Evolutionary conservation across 2,797 vertebrate genomes (phyloP).

Genomic region (Eleutherodactylus coqui): DNA sequence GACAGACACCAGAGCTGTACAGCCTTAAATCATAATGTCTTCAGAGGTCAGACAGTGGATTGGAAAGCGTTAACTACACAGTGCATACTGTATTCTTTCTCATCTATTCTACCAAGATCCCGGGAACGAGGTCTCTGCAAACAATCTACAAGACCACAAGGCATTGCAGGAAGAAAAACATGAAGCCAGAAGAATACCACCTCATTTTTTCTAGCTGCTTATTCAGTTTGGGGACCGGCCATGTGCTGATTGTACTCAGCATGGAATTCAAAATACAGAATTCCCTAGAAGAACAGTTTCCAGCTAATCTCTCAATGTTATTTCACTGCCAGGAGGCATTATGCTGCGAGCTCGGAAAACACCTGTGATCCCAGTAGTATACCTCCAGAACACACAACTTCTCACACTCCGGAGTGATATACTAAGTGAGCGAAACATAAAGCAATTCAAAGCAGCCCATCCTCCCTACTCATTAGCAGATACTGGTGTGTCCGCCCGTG

Average conservation of each 20-base stretch:
- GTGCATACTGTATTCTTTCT: neutral
- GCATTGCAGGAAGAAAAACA: neutral
- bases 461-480: conserved; percentile 56
- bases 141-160: neutral
- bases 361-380: conserved; percentile 23
- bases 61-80: too few species aligned
- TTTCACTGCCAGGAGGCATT: conserved; percentile 24
- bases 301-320: conserved; percentile 10
- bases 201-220: neutral
- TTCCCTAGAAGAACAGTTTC: conserved; percentile 6
- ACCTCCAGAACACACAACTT: conserved; percentile 2
- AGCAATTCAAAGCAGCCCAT: neutral
- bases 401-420: conserved; percentile 3
- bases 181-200: neutral
- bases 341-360: conserved; percentile 25
- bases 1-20: too few species aligned
- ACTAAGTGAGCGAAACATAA: conserved; percentile 39
- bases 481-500: conserved; percentile 36
- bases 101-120: neutral
- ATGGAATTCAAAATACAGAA: conserved; percentile 31
- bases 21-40: too few species aligned
- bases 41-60: too few species aligned
- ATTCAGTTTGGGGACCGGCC: neutral
- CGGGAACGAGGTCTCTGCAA: neutral
- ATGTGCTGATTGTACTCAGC: neutral